Percentiles rank a stretch among this genome's conserved stretches.
Conservation (phyloP, 2,888 invertebrate genomes). For the Odontocerum albicorne region DNA sequence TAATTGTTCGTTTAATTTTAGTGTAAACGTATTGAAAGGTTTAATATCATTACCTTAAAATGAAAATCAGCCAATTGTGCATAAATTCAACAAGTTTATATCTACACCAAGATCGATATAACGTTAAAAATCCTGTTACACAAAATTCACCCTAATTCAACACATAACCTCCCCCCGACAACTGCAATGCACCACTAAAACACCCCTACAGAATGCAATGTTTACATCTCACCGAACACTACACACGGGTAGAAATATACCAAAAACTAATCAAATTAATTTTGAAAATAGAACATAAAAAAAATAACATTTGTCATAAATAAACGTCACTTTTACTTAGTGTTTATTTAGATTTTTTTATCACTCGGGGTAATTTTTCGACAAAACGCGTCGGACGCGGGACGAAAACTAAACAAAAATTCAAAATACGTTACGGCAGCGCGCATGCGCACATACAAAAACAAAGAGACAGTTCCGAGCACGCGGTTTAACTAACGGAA, state of each 20-base stretch:
- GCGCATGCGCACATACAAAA: constrained; percentile 19
- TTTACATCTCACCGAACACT: not conserved
- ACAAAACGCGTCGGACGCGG: not conserved
- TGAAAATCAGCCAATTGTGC: no score
- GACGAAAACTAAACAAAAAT: constrained; percentile 13
- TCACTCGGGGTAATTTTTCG: no score
- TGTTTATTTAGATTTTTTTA: no score
- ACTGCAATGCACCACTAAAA: constrained; percentile 14
- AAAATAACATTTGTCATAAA: no score
- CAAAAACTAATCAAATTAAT: not conserved
- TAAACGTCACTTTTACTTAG: no score
- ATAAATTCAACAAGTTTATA: not conserved
- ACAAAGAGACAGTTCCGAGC: constrained; percentile 8
- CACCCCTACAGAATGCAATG: constrained; percentile 8
- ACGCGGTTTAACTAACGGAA: constrained; percentile 24
- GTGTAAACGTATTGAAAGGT: no score
- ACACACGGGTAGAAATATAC: not conserved
- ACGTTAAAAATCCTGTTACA: not conserved
- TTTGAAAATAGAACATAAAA: not conserved
- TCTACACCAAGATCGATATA: not conserved
- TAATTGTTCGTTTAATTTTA: no score
- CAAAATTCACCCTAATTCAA: not conserved
- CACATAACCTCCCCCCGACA: not conserved
- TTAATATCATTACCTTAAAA: no score
- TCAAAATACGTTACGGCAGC: constrained; percentile 12